phyloP scores from a whole-genome alignment of 2,797 vertebrate species.

The Lithobates sylvaticus region DNA sequence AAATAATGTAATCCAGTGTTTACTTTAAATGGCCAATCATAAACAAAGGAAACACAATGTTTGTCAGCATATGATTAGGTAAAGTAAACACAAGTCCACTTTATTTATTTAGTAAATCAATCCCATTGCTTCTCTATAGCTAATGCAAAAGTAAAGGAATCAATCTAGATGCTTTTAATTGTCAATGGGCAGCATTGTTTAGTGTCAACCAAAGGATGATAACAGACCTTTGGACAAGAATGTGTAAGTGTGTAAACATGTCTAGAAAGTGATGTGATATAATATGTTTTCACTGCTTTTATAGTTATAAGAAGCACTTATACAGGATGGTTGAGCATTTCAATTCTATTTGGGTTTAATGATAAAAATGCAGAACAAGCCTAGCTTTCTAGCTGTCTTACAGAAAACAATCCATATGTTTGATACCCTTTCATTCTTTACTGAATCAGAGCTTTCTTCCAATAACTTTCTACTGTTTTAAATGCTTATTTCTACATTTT shows the following conservation, averaged over 20 bases:
- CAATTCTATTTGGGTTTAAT: constrained; percentile 38
- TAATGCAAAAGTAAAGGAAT: too few species aligned
- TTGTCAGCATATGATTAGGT: too few species aligned
- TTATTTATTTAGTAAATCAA: too few species aligned
- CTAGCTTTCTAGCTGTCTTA: constrained; percentile 15
- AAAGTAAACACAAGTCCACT: too few species aligned
- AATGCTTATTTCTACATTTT: constrained; percentile 46
- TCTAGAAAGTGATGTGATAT: background rate
- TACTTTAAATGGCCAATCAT: too few species aligned
- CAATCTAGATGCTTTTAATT: too few species aligned
- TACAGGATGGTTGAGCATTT: constrained; percentile 35
- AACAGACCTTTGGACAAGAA: background rate
- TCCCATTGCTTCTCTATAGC: too few species aligned
- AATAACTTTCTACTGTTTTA: constrained; percentile 37
- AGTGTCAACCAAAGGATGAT: background rate
- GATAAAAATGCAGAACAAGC: constrained; percentile 40
- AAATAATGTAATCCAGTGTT: too few species aligned
- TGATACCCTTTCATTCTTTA: constrained; percentile 32
- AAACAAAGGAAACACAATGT: too few species aligned
- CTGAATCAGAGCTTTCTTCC: constrained; percentile 30
- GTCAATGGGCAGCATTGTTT: background rate
- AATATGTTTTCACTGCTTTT: constrained; percentile 12
- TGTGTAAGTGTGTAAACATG: constrained; percentile 24
- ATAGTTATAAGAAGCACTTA: constrained; percentile 43
- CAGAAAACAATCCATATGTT: constrained; percentile 41